These are phyloP conservation scores for Strigamia crassipes DNA, from an alignment of 2,888 invertebrate species.

Conservation along the genomic window DNA sequence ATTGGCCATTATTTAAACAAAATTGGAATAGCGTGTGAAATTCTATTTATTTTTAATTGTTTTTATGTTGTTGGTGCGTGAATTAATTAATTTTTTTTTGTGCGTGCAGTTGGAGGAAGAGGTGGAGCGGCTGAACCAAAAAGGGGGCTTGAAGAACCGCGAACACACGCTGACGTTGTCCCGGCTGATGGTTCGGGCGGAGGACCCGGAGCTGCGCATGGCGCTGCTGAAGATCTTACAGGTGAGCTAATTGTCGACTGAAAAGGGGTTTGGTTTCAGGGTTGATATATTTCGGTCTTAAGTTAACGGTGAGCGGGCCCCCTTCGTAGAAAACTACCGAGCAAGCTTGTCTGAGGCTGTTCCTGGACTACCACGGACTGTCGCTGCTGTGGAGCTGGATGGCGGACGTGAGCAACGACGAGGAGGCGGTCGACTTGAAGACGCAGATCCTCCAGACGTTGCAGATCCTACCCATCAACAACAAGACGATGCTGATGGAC, in stretches of 20 bases:
- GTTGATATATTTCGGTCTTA: conserved; percentile 18
- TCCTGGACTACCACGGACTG: conserved; percentile 79
- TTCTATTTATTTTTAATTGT: not conserved
- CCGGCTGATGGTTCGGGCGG: conserved; percentile 89
- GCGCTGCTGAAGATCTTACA: conserved; percentile 78
- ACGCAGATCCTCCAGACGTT: conserved; percentile 74
- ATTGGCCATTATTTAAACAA: not conserved
- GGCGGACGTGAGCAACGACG: conserved; percentile 65
- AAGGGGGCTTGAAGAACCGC: conserved; percentile 81
- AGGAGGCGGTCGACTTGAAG: conserved; percentile 56
- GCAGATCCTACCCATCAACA: conserved; percentile 84
- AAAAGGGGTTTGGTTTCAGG: conserved; percentile 10
- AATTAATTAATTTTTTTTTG: not conserved
- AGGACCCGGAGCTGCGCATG: conserved; percentile 71
- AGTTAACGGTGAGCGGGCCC: conserved; percentile 20
- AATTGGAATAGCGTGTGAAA: not conserved
- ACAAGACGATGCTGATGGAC: conserved; percentile 90
- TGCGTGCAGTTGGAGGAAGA: conserved; percentile 73
- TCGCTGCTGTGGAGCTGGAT: conserved; percentile 91
- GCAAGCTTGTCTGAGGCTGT: conserved; percentile 58
- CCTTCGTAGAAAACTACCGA: conserved; percentile 58
- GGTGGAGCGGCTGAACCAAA: conserved; percentile 75
- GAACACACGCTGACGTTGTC: conserved; percentile 86
- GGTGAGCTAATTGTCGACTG: conserved; percentile 54
- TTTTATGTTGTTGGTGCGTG: not conserved